phyloP scores from a whole-genome alignment of 2,888 invertebrate species.

The Rhagonycha lutea region DNA sequence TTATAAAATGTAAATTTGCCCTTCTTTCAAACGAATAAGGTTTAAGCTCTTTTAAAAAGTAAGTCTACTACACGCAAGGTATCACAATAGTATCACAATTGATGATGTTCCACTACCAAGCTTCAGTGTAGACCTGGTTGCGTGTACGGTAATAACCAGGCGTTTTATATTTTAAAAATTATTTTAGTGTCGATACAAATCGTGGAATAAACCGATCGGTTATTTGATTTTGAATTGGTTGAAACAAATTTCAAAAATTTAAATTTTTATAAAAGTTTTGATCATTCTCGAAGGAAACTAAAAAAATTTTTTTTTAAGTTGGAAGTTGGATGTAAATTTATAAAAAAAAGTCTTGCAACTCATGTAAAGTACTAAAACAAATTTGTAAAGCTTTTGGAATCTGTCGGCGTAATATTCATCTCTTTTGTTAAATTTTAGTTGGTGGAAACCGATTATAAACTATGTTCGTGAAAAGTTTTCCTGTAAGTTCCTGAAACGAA shows the following conservation, averaged over 20 bases:
- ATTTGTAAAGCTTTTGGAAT: constrained; percentile 19
- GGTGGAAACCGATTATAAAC: constrained; percentile 24
- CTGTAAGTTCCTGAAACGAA: background rate
- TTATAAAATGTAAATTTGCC: background rate
- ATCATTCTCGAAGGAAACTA: background rate
- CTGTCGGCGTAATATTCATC: constrained; percentile 23
- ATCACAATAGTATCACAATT: constrained; percentile 34
- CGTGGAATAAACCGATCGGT: background rate
- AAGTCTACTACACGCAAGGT: constrained; percentile 30
- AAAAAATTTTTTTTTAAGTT: background rate
- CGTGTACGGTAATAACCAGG: constrained; percentile 48
- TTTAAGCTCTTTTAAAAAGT: constrained; percentile 23
- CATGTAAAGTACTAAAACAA: constrained; percentile 19
- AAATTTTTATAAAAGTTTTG: background rate
- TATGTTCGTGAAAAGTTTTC: constrained; percentile 22
- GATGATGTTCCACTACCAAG: constrained; percentile 39
- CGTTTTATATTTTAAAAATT: constrained; percentile 42
- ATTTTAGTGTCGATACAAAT: background rate
- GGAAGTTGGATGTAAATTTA: background rate
- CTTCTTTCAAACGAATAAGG: constrained; percentile 8
- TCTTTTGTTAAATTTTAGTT: constrained; percentile 23
- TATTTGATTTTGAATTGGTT: background rate
- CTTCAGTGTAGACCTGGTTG: constrained; percentile 46
- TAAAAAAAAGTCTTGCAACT: background rate
- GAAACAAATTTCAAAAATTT: background rate